phyloP scores from a whole-genome alignment of 1,140 invertebrate genomes.

The Macrosteles quadrilineatus region DNA sequence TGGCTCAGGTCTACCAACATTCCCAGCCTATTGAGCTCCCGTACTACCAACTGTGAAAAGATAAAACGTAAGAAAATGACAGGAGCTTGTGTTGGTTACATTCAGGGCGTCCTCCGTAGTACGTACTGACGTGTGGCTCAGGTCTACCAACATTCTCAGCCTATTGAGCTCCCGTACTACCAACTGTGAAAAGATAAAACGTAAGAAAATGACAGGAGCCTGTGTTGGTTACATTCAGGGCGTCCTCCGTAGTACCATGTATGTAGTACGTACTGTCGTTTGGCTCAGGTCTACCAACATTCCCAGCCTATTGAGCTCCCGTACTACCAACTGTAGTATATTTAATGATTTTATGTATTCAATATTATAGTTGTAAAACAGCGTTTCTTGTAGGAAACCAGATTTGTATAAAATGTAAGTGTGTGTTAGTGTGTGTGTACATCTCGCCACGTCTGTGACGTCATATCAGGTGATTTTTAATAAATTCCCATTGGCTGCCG shows the following conservation, averaged over 20 bases:
- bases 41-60: slow-evolving; percentile 67
- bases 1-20: slow-evolving; percentile 91
- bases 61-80: slow-evolving; percentile 56
- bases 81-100: slow-evolving; percentile 72
- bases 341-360: no score
- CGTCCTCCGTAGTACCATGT: slow-evolving; percentile 80
- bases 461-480: no score
- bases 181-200: slow-evolving; percentile 58
- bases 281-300: slow-evolving; percentile 91
- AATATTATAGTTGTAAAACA: no score
- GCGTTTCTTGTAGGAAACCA: no score
- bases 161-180: slow-evolving; percentile 83
- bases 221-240: slow-evolving; percentile 66
- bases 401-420: no score
- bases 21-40: slow-evolving; percentile 85
- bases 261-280: slow-evolving; percentile 74
- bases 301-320: slow-evolving; percentile 85
- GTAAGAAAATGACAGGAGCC: slow-evolving; percentile 71
- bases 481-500: no score
- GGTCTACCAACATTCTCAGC: slow-evolving; percentile 88
- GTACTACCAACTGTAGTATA: slow-evolving; percentile 52
- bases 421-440: no score
- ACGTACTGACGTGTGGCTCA: slow-evolving; percentile 80
- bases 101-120: slow-evolving; percentile 78
- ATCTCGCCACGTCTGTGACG: no score